phyloP scores from a whole-genome alignment of 2,797 vertebrate species.

The Manis crassicaudata region DNA sequence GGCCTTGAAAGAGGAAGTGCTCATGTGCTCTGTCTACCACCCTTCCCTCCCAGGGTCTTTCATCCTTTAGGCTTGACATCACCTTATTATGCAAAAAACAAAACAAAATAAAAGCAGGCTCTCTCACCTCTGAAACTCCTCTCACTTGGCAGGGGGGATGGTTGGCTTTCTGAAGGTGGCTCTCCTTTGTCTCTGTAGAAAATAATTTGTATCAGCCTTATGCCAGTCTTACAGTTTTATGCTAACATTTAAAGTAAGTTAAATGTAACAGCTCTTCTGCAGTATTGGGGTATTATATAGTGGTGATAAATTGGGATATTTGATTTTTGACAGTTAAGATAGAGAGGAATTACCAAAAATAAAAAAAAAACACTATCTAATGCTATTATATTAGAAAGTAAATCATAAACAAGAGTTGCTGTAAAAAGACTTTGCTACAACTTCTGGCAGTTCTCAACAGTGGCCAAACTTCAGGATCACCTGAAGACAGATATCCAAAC shows the following conservation, averaged over 20 bases:
- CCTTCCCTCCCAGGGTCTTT: background rate
- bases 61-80: background rate
- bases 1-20: background rate
- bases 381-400: background rate
- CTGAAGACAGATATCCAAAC: background rate
- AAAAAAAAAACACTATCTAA: background rate
- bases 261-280: background rate
- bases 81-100: background rate
- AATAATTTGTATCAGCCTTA: background rate
- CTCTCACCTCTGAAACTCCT: background rate
- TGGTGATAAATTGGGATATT: background rate
- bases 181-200: background rate
- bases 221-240: background rate
- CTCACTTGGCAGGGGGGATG: background rate
- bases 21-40: too few species aligned
- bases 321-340: background rate
- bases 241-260: background rate
- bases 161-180: background rate
- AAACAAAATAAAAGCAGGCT: background rate
- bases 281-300: background rate
- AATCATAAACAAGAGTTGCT: background rate
- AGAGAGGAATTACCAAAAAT: background rate
- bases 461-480: background rate
- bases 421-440: background rate
- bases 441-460: background rate